Conservation (phyloP, 2,113 vertebrate genomes). For the Megalops atlanticus region DNA sequence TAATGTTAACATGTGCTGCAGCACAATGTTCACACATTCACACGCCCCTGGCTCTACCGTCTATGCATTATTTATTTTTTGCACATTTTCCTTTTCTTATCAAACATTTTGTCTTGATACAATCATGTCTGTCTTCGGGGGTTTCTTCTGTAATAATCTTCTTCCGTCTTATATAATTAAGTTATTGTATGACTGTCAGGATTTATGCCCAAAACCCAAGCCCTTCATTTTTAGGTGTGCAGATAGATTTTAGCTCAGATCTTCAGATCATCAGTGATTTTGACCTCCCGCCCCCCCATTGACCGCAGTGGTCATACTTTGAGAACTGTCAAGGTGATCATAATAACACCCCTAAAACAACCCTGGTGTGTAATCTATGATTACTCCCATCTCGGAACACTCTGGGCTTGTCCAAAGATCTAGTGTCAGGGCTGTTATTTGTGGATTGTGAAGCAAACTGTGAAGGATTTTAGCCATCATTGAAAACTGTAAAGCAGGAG, state of each 20-base stretch:
- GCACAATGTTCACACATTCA: no score
- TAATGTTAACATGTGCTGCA: not conserved
- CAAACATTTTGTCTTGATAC: no score
- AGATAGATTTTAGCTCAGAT: not conserved
- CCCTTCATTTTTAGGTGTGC: no score
- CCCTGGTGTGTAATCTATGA: not conserved
- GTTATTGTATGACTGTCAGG: no score
- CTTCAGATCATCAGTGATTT: not conserved
- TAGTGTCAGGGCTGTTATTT: not conserved
- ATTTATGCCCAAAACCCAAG: no score
- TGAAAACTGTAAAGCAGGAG: not conserved
- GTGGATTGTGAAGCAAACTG: not conserved
- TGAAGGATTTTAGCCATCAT: not conserved
- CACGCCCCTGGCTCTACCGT: no score
- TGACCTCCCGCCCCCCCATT: no score
- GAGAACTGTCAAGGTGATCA: not conserved
- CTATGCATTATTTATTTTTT: no score
- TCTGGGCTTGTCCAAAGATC: not conserved
- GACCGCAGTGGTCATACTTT: not conserved
- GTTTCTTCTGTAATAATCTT: no score
- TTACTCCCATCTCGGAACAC: not conserved
- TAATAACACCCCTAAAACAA: not conserved
- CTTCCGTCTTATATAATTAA: no score
- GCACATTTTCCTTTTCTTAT: no score
- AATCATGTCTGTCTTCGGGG: no score